Conservation (phyloP, 2,888 invertebrate genomes). For the Brachypalpus laphriformis region DNA sequence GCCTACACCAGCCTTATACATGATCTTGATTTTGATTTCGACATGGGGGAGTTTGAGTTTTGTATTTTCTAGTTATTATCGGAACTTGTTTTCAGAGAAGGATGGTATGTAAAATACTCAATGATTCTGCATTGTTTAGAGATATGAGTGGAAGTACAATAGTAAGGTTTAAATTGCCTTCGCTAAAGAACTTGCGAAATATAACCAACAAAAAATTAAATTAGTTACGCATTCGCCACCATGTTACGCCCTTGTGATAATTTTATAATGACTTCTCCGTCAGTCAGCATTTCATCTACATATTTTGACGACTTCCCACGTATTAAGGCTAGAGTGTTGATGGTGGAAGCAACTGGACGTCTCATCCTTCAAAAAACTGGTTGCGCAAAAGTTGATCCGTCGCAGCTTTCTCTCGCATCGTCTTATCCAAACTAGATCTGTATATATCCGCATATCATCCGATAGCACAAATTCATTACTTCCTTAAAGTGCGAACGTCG, state of each 20-base stretch:
- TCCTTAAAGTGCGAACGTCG: no score
- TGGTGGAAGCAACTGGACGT: not conserved
- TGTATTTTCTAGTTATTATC: not conserved
- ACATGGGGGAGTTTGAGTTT: not conserved
- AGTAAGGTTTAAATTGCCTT: no score
- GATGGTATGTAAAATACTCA: no score
- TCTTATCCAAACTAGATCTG: not conserved
- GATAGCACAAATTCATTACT: not conserved
- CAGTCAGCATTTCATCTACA: no score
- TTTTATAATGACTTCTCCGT: no score
- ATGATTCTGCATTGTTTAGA: not conserved
- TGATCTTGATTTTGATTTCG: slow-evolving; percentile 20
- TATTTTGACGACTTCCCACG: no score
- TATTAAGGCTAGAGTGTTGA: no score
- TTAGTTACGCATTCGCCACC: not conserved
- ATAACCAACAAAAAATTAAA: not conserved
- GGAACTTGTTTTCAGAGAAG: not conserved
- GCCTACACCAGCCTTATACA: not conserved
- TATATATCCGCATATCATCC: not conserved
- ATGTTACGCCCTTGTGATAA: no score
- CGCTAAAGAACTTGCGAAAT: not conserved
- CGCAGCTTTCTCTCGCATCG: not conserved
- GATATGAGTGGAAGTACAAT: not conserved
- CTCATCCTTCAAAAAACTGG: not conserved
- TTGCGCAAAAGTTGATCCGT: not conserved